Conservation (phyloP, 2,888 invertebrate genomes). For the Drosophila mettleri region DNA sequence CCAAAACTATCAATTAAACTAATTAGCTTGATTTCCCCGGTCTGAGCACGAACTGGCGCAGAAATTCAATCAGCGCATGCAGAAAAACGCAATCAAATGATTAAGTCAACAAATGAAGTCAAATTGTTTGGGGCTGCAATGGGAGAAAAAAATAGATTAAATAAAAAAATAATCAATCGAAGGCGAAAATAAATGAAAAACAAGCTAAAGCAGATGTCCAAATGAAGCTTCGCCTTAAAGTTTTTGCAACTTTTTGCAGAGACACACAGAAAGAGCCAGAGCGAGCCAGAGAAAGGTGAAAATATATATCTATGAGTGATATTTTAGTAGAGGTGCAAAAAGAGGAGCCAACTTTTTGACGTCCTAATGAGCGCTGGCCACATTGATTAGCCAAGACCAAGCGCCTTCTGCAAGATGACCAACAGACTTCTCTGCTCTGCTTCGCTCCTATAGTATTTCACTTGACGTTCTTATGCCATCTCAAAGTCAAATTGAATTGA, state of each 20-base stretch:
- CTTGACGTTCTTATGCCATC: slow-evolving; percentile 26
- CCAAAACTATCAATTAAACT: slow-evolving; percentile 79
- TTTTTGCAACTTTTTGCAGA: slow-evolving; percentile 42
- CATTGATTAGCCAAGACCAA: slow-evolving; percentile 37
- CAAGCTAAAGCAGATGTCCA: slow-evolving; percentile 39
- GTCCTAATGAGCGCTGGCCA: slow-evolving; percentile 49
- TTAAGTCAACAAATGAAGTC: slow-evolving; percentile 78
- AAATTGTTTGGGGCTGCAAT: slow-evolving; percentile 67
- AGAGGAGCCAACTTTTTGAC: slow-evolving; percentile 47
- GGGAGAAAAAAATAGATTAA: slow-evolving; percentile 27
- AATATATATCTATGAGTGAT: neutral
- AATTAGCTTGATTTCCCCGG: slow-evolving; percentile 70
- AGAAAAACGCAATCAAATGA: slow-evolving; percentile 80
- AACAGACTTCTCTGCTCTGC: slow-evolving; percentile 5
- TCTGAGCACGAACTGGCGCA: slow-evolving; percentile 47
- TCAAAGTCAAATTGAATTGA: slow-evolving; percentile 69
- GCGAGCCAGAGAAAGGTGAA: neutral
- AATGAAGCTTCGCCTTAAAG: slow-evolving; percentile 44
- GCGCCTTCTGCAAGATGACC: neutral
- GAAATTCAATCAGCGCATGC: slow-evolving; percentile 77
- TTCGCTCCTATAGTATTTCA: slow-evolving; percentile 31
- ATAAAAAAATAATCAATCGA: slow-evolving; percentile 33
- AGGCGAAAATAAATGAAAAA: slow-evolving; percentile 10
- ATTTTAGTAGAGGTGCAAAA: slow-evolving; percentile 25
- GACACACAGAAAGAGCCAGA: slow-evolving; percentile 1